A percentile compares a stretch with the other conserved stretches of the same genome.
These are phyloP conservation scores for Galeopsomyia nigrocyanea DNA, from an alignment of 2,888 invertebrate species.

Conservation along the genomic window DNA sequence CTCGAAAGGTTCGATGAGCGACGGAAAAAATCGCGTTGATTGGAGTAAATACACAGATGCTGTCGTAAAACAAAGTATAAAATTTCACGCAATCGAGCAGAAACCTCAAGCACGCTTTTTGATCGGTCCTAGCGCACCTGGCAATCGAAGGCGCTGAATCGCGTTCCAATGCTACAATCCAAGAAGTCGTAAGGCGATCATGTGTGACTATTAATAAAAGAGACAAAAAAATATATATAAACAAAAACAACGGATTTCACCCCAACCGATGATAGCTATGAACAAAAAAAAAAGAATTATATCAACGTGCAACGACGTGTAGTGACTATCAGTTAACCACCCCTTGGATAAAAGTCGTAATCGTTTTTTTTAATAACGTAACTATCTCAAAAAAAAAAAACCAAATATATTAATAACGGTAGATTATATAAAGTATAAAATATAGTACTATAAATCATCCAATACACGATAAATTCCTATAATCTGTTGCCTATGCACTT, in stretches of 20 bases:
- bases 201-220: constrained; percentile 41
- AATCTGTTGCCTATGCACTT: constrained; percentile 64
- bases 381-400: constrained; percentile 57
- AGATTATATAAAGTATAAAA: constrained; percentile 66
- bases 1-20: too few species aligned
- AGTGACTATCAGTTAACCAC: constrained; percentile 61
- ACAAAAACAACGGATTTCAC: constrained; percentile 64
- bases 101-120: too few species aligned
- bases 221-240: constrained; percentile 50
- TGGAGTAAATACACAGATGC: too few species aligned
- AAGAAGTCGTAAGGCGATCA: constrained; percentile 37
- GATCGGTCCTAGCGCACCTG: too few species aligned
- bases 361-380: constrained; percentile 57
- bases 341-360: constrained; percentile 59
- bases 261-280: constrained; percentile 62
- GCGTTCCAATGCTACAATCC: constrained; percentile 19
- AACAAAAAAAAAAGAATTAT: constrained; percentile 53
- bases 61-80: too few species aligned
- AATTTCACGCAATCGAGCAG: too few species aligned
- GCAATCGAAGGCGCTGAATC: constrained; percentile 15
- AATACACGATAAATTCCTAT: constrained; percentile 59
- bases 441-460: constrained; percentile 65
- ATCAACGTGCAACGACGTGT: constrained; percentile 65
- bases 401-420: constrained; percentile 62
- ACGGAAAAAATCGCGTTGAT: too few species aligned